Base-by-base conservation (phyloP, 2,888 invertebrate genomes). In the Polydrusus pterygomalis region DNA sequence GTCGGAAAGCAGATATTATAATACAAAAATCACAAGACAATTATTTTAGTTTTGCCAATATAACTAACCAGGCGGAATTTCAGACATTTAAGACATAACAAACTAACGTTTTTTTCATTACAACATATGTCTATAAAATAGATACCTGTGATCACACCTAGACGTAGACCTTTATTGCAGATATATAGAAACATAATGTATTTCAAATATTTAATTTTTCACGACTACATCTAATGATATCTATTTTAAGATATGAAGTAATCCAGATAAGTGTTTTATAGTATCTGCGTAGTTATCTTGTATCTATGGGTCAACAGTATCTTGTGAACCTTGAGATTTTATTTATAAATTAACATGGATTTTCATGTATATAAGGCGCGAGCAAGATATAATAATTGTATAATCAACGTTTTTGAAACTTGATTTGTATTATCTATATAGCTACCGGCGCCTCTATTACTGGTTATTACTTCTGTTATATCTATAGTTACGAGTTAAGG, bases 161-260 rank as follows among this genome's bases (percentile, higher is more conserved):
- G 43, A 43, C 13, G n/a, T n/a, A 43, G 11, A 58, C 15, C 9
- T 18, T 62, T 43, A 43, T 1, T n/a, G 43, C n/a, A 43, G 43
- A 43, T 43, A 43, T 43, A 43, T 6, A 43, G n/a, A 43, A n/a
- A 11, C 11, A n/a, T n/a, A n/a, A n/a, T 13, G 3, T 43, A n/a
- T n/a, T n/a, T 43, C 1, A n/a, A 43, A 43, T 43, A 43, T 43
- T 43, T 43, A n/a, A n/a, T 13, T 43, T 13, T 43, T 3, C 43
- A 43, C n/a, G 43, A 43, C 3, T 1, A 6, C n/a, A 6, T 6
- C 1, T n/a, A 10, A 43, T 43, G 43, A 43, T 13, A 64, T 64
- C 64, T 64, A 64, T 64, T 47, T 64, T 64, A 64, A 49, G 64
- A 47, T 7, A 30, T 64, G 20, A 64, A n/a, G n/a, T 64, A 45